Evolutionary conservation across 1,140 invertebrate species (phyloP).

Genomic region (Zophobas atratus): DNA sequence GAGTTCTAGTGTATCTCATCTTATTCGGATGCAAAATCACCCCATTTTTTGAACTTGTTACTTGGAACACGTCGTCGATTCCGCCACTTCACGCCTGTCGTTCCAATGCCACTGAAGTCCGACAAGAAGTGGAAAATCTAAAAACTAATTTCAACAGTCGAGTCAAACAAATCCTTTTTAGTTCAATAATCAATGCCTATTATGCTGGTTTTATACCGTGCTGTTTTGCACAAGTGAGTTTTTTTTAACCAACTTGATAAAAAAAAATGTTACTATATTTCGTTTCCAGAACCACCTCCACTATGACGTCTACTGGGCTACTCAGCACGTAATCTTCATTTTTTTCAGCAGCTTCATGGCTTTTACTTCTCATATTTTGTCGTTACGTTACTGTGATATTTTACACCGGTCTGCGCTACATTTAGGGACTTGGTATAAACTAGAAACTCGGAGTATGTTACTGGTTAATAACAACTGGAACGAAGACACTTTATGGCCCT

Average conservation of each 20-base stretch:
- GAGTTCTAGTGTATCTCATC: slow-evolving; percentile 86
- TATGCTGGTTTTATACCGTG: slow-evolving; percentile 93
- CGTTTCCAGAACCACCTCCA: slow-evolving; percentile 83
- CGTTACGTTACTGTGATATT: slow-evolving; percentile 86
- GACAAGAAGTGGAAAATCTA: slow-evolving; percentile 88
- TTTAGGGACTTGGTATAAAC: slow-evolving; percentile 76
- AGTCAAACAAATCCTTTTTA: slow-evolving; percentile 92
- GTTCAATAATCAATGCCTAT: slow-evolving; percentile 91
- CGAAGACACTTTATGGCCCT: slow-evolving; percentile 81
- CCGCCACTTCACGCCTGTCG: slow-evolving; percentile 75
- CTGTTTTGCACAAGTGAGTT: slow-evolving; percentile 85
- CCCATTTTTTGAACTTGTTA: slow-evolving; percentile 79
- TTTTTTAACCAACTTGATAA: slow-evolving; percentile 20
- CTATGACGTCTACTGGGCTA: slow-evolving; percentile 88
- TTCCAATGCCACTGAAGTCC: slow-evolving; percentile 78
- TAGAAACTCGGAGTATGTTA: slow-evolving; percentile 65
- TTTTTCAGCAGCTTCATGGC: slow-evolving; percentile 88
- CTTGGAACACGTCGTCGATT: slow-evolving; percentile 60
- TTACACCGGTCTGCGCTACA: slow-evolving; percentile 91
- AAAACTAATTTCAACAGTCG: slow-evolving; percentile 90
- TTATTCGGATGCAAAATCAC: slow-evolving; percentile 84
- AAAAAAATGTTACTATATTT: slow-evolving; percentile 41
- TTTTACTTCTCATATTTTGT: slow-evolving; percentile 82
- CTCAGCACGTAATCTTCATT: slow-evolving; percentile 86
- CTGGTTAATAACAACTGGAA: slow-evolving; percentile 80